phyloP scores from a whole-genome alignment of 2,888 invertebrate species.

The Oxycera nigricornis region DNA sequence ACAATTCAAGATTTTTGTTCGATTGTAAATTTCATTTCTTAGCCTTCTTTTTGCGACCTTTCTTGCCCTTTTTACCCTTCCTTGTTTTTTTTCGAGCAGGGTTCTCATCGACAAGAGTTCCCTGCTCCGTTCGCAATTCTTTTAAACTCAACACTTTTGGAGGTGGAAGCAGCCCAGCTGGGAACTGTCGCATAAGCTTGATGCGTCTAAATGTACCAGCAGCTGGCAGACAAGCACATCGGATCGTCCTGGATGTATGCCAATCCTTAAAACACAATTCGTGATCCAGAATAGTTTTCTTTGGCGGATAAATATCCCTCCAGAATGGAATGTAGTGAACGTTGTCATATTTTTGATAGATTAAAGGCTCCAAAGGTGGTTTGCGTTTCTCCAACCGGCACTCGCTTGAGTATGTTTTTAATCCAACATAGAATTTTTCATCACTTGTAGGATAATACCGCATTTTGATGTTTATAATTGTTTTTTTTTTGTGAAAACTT shows the following conservation, averaged over 20 bases:
- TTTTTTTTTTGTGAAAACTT: no score
- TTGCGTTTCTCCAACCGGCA: neutral
- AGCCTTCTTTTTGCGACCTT: constrained; percentile 6
- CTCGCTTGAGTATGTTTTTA: neutral
- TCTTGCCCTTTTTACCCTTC: neutral
- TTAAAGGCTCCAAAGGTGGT: neutral
- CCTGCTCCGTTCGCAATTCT: neutral
- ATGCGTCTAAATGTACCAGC: neutral
- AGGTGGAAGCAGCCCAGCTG: constrained; percentile 22
- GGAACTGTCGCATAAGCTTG: constrained; percentile 15
- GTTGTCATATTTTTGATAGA: neutral
- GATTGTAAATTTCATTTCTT: constrained; percentile 2
- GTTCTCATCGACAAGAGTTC: neutral
- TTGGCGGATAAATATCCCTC: constrained; percentile 17
- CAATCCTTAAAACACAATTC: constrained; percentile 22
- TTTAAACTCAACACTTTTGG: constrained; percentile 11
- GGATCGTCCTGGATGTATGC: neutral
- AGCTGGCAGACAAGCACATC: constrained; percentile 23
- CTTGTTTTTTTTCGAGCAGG: neutral
- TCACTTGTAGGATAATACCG: constrained; percentile 32
- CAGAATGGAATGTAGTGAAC: neutral
- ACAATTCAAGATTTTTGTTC: no score
- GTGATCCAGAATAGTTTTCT: constrained; percentile 12
- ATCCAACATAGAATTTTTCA: constrained; percentile 26
- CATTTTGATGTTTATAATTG: constrained; percentile 3